Evolutionary conservation across 2,797 vertebrate genomes (phyloP).

Genomic region (Hippopotamyrus pictus): DNA sequence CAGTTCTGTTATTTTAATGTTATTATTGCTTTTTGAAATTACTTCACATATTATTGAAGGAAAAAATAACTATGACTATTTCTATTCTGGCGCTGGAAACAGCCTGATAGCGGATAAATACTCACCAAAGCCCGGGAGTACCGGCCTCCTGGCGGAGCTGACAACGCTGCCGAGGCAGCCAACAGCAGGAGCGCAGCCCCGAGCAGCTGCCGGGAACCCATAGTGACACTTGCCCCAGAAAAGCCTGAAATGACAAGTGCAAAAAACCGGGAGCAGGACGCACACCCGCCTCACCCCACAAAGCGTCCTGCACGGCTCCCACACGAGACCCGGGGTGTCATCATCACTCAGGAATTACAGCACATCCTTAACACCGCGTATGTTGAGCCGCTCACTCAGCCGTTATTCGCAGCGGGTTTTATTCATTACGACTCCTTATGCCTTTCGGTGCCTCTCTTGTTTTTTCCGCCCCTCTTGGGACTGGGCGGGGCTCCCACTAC

Average conservation of each 20-base stretch:
- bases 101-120: not conserved
- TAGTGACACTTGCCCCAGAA: not conserved
- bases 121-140: constrained; percentile 37
- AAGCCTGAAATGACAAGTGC: not conserved
- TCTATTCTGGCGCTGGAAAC: not conserved
- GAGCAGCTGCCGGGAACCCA: constrained; percentile 6
- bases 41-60: not conserved
- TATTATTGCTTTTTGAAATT: not conserved
- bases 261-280: not conserved
- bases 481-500: constrained; percentile 22
- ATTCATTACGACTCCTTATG: not conserved
- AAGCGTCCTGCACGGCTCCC: not conserved
- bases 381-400: not conserved
- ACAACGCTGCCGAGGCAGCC: not conserved
- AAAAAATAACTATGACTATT: not conserved
- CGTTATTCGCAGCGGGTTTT: not conserved
- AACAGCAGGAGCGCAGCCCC: constrained; percentile 31
- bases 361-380: not conserved
- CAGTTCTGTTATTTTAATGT: not conserved
- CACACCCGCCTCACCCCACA: not conserved
- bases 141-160: constrained; percentile 13
- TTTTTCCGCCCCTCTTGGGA: constrained; percentile 14
- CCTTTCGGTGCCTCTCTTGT: not conserved
- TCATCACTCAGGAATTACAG: not conserved
- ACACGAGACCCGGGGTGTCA: not conserved